Percentiles rank a stretch among this genome's conserved stretches.
These are phyloP conservation scores for Lagria hirta DNA, from an alignment of 2,888 invertebrate genomes.

Conservation along the genomic window DNA sequence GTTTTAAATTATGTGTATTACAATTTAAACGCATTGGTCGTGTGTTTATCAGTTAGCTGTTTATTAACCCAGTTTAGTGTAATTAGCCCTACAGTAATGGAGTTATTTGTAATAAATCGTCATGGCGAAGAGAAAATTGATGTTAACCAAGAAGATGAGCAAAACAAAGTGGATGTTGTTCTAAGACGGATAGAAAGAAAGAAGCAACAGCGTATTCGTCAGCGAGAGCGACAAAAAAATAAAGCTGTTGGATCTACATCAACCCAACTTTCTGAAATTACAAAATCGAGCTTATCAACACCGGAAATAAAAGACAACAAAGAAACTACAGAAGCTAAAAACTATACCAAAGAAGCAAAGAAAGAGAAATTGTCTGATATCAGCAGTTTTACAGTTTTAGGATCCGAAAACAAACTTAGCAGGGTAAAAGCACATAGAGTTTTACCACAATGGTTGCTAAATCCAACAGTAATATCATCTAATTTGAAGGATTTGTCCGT, in stretches of 20 bases:
- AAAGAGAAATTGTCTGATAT: background rate
- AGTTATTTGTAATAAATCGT: slow-evolving; percentile 70
- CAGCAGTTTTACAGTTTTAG: slow-evolving; percentile 68
- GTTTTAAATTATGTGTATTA: too few species aligned
- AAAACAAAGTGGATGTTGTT: slow-evolving; percentile 60
- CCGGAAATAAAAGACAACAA: slow-evolving; percentile 20
- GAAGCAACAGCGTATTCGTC: slow-evolving; percentile 50
- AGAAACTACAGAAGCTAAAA: slow-evolving; percentile 26
- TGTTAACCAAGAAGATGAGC: slow-evolving; percentile 53
- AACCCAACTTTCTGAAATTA: too few species aligned
- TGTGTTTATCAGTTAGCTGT: too few species aligned
- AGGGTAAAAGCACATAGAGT: slow-evolving; percentile 69
- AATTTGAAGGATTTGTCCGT: slow-evolving; percentile 62
- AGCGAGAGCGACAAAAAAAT: slow-evolving; percentile 45
- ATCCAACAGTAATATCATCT: slow-evolving; percentile 76
- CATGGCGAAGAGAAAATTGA: slow-evolving; percentile 54
- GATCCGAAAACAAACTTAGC: slow-evolving; percentile 62
- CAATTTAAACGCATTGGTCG: too few species aligned
- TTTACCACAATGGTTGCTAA: slow-evolving; percentile 83
- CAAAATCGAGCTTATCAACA: slow-evolving; percentile 26
- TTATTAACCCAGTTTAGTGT: too few species aligned
- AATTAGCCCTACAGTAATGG: too few species aligned
- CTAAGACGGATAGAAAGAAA: slow-evolving; percentile 63
- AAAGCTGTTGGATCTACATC: too few species aligned
- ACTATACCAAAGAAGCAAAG: background rate